These are phyloP conservation scores for Leontocebus nigricollis DNA, from an alignment of 2,797 vertebrate species.

Conservation along the genomic window DNA sequence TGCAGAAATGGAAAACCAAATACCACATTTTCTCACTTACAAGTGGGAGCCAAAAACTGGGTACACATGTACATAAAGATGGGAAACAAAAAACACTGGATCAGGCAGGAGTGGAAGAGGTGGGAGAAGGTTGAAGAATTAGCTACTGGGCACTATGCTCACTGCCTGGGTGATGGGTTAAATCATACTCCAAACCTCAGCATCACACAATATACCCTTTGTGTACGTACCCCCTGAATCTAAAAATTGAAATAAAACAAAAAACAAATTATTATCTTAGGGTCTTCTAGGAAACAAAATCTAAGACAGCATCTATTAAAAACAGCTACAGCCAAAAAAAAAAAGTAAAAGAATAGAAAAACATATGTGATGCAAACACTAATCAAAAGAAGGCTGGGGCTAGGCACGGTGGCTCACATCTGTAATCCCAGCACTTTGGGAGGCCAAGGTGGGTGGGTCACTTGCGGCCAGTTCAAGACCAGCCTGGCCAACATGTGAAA, in stretches of 20 bases:
- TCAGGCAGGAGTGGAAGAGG: background rate
- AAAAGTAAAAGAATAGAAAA: too few relatives aligned
- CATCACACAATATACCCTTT: background rate
- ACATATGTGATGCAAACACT: too few relatives aligned
- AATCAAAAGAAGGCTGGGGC: too few relatives aligned
- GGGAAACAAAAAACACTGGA: background rate
- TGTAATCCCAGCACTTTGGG: too few relatives aligned
- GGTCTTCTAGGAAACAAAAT: background rate
- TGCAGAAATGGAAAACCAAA: background rate
- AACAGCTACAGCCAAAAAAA: too few relatives aligned
- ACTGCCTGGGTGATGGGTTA: background rate
- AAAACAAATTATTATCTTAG: background rate
- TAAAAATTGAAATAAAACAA: background rate
- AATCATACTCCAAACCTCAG: background rate
- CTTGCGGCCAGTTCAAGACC: too few relatives aligned
- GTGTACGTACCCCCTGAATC: background rate
- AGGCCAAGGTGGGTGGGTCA: too few relatives aligned
- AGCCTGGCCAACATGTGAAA: too few relatives aligned
- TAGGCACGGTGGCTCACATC: too few relatives aligned
- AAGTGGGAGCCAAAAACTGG: background rate
- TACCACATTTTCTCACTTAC: background rate
- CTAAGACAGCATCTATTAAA: background rate
- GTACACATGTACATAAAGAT: background rate
- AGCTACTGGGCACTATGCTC: background rate
- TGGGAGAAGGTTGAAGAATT: background rate